Conservation (phyloP, 2,797 vertebrate species). For the Cryptoblepharus egeriae region DNA sequence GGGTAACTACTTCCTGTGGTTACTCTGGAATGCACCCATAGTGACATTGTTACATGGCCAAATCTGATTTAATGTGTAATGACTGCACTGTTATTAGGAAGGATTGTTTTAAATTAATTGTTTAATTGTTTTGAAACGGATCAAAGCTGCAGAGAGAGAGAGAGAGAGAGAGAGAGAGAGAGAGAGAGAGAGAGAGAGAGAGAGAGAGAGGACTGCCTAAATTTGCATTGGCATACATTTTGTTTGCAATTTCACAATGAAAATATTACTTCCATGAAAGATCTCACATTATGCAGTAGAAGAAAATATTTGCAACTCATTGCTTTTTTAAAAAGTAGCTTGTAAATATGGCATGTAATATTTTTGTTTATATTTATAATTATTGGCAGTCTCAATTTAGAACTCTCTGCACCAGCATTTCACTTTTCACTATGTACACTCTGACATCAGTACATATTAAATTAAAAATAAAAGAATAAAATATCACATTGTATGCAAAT, state of each 20-base stretch:
- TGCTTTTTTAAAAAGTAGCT: neutral
- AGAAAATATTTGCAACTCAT: neutral
- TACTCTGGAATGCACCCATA: too few species aligned
- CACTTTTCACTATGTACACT: conserved; percentile 9
- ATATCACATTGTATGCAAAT: neutral
- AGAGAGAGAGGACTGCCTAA: neutral
- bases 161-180: too few species aligned
- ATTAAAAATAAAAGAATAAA: conserved; percentile 1
- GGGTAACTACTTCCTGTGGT: too few species aligned
- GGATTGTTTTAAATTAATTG: neutral
- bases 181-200: too few species aligned
- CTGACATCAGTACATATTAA: neutral
- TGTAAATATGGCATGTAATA: neutral
- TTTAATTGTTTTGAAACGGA: neutral
- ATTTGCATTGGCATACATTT: neutral
- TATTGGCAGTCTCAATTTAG: neutral
- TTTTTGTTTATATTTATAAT: neutral
- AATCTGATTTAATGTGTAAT: neutral
- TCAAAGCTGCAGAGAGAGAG: neutral
- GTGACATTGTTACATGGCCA: neutral
- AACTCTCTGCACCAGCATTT: neutral
- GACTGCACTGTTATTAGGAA: neutral
- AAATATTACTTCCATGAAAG: neutral
- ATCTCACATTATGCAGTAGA: neutral
- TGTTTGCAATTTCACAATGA: neutral